A percentile compares a stretch with the other conserved stretches of the same genome.
These are phyloP conservation scores for Leucoptera coffeella DNA, from an alignment of 2,888 invertebrate species.

Conservation along the genomic window DNA sequence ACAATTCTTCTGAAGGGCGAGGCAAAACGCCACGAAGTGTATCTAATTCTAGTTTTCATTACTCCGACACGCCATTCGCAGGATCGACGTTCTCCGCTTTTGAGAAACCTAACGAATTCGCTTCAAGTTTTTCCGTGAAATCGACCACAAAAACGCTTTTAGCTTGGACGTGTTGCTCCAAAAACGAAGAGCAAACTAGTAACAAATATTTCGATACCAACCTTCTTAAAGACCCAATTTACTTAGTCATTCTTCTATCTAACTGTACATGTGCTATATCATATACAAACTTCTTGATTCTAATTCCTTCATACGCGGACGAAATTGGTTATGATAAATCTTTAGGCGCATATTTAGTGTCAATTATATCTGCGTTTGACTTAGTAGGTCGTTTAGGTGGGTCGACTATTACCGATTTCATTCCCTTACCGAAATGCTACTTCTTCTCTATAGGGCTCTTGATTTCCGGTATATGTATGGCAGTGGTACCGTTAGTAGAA, in stretches of 20 bases:
- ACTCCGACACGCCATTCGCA: constrained; percentile 79
- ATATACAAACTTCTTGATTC: constrained; percentile 79
- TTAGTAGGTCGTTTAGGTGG: constrained; percentile 80
- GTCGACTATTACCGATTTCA: constrained; percentile 74
- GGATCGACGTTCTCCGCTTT: constrained; percentile 75
- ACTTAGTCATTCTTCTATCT: constrained; percentile 74
- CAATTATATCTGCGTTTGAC: constrained; percentile 76
- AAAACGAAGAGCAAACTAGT: constrained; percentile 29
- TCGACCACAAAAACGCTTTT: constrained; percentile 57
- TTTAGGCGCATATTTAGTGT: constrained; percentile 65
- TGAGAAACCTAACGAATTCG: constrained; percentile 71
- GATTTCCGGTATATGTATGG: constrained; percentile 68
- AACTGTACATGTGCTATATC: constrained; percentile 83
- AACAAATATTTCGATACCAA: constrained; percentile 70
- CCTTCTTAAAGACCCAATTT: constrained; percentile 70
- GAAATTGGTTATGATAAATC: constrained; percentile 65
- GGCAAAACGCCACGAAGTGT: constrained; percentile 60
- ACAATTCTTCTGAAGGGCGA: constrained; percentile 28
- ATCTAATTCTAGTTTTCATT: constrained; percentile 77
- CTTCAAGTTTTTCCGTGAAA: constrained; percentile 70
- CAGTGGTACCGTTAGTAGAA: constrained; percentile 62
- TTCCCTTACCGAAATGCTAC: constrained; percentile 70
- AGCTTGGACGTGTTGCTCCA: constrained; percentile 26
- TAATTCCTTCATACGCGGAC: constrained; percentile 72
- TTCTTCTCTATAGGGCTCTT: constrained; percentile 77